Evolutionary conservation across 23 tunicate species (phyloP), one percentile per base, ranked within the genome.

Genomic region (Halocynthia roretzi): DNA sequence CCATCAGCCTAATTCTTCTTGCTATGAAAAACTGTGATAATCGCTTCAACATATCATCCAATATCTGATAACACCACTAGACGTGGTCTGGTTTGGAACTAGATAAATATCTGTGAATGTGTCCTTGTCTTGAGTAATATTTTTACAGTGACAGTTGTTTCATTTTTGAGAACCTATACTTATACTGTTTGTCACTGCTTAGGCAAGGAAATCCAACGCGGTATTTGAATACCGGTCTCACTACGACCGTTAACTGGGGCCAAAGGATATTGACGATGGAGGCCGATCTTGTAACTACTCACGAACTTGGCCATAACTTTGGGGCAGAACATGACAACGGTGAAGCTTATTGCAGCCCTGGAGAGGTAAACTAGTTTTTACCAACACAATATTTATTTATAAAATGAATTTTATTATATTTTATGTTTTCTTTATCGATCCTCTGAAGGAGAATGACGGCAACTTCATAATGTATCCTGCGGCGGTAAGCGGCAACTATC

Each of bases 261-360:
- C 77, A 66, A 53, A 81, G 69, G 52, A 96, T 96, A 11, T 64
- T 96, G 70, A 89, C 99, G 18, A 79, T 75, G 7, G 99, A 96
- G 61, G 99, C 99, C 19, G 89, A 96, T 66, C 76, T 96, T 75
- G 99, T 96, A 71, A 96, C 99, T 23, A 86, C 99, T 53, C 99
- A 96, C 72, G 99, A 96, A 57, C 77, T 96, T 15, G 99, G 96
- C 6, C 99, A 96, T 54, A 96, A 96, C 80, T 96, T 93, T 76
- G 99, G 99, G 18, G 99, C 99, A 6, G 93, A 82, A 17, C 99
- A 96, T 65, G 99, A 96, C 75, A 84, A 96, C 57, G 81, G 67
- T 5, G 68, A 77, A 31, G 58, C 58, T 4, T 72, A 72, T 8
- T 92, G 98, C 85, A 84, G 77, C 21, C 98, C 98, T 8, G 98